phyloP scores from a whole-genome alignment of 1,140 invertebrate species.

The Popillia japonica region DNA sequence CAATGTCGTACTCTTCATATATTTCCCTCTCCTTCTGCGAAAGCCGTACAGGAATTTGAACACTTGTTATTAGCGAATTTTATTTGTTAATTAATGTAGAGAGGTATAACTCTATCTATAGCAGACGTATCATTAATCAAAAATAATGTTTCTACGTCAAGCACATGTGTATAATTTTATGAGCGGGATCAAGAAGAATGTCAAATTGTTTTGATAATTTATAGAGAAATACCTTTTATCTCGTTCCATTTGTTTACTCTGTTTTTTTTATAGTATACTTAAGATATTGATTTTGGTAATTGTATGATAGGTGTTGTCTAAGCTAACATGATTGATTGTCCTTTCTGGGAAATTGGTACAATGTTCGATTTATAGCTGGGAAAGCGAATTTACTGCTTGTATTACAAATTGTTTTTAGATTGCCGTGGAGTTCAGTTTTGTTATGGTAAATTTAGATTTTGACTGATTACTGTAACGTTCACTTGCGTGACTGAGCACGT shows the following conservation, averaged over 20 bases:
- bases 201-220: slow-evolving; percentile 19
- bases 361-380: neutral
- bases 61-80: neutral
- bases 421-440: too few relatives aligned
- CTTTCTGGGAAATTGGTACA: neutral
- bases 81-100: neutral
- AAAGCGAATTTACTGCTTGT: neutral
- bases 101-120: neutral
- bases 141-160: neutral
- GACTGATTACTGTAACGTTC: too few relatives aligned
- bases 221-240: slow-evolving; percentile 3
- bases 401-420: too few relatives aligned
- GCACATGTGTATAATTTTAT: neutral
- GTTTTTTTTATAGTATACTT: neutral
- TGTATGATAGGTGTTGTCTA: neutral
- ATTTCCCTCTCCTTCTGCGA: neutral
- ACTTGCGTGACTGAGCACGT: too few relatives aligned
- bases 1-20: neutral
- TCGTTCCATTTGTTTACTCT: neutral
- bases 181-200: neutral
- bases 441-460: too few relatives aligned
- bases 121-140: neutral
- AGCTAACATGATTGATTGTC: neutral
- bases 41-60: neutral
- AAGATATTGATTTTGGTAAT: neutral